These are phyloP conservation scores for Potamarius usumacintae DNA, from an alignment of 2,113 vertebrate genomes.

Conservation along the genomic window DNA sequence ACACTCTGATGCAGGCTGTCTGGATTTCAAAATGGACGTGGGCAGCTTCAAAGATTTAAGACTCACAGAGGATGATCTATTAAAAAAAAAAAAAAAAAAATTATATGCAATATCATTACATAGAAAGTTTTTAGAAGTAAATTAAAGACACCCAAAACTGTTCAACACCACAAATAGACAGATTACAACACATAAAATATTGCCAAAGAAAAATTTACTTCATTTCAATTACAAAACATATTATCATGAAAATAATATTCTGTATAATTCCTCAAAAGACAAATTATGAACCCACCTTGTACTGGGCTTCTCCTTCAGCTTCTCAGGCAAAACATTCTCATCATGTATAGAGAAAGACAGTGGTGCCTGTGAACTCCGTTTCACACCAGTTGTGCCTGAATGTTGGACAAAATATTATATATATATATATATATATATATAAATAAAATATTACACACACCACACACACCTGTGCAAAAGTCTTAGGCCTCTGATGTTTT, in stretches of 20 bases:
- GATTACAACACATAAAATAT: too few relatives aligned
- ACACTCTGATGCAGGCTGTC: neutral
- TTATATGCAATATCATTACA: too few relatives aligned
- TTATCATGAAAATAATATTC: neutral
- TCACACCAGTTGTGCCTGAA: slow-evolving; percentile 10
- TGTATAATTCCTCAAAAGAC: neutral
- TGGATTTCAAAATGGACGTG: slow-evolving; percentile 35
- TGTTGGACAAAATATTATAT: neutral
- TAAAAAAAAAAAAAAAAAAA: neutral
- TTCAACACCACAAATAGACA: neutral
- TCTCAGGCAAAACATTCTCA: slow-evolving; percentile 26
- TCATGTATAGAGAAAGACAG: slow-evolving; percentile 27
- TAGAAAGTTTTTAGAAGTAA: too few relatives aligned
- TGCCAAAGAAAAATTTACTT: neutral
- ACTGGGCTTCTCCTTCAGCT: slow-evolving; percentile 2
- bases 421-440: too few relatives aligned
- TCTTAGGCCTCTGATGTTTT: too few relatives aligned
- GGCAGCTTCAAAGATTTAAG: slow-evolving; percentile 45
- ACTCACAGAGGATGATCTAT: slow-evolving; percentile 3
- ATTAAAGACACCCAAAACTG: too few relatives aligned
- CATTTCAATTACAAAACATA: neutral
- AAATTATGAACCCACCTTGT: slow-evolving; percentile 24
- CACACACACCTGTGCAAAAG: too few relatives aligned
- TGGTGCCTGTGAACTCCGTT: neutral
- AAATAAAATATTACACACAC: too few relatives aligned